A percentile compares a stretch with the other conserved stretches of the same genome.
Evolutionary conservation across 2,797 vertebrate species (phyloP).

Genomic region (Leptatherina wallacei): DNA sequence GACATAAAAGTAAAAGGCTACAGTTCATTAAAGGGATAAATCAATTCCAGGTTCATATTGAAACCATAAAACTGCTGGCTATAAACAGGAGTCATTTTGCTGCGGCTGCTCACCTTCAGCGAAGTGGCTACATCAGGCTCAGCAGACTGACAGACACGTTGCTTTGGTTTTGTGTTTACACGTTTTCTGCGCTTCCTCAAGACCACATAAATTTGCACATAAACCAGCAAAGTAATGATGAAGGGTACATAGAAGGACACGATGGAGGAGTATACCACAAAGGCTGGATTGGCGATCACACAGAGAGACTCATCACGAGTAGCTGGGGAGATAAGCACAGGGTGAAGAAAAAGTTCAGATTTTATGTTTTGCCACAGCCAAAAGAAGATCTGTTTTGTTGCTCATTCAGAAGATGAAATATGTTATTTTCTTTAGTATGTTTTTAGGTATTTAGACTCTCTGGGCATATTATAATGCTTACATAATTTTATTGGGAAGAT

Average conservation of each 20-base stretch:
- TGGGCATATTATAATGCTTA: neutral
- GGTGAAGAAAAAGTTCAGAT: conserved; percentile 14
- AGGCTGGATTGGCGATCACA: conserved; percentile 95
- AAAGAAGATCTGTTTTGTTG: neutral
- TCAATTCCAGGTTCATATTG: conserved; percentile 6
- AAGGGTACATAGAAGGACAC: conserved; percentile 99
- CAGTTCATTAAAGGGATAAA: conserved; percentile 12
- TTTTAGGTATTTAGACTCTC: conserved; percentile 9
- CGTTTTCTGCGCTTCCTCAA: conserved; percentile 93
- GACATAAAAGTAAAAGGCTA: conserved; percentile 1
- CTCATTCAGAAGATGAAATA: conserved; percentile 1
- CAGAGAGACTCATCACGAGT: conserved; percentile 89
- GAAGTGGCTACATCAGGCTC: conserved; percentile 78
- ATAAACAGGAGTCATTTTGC: conserved; percentile 2
- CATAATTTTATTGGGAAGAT: neutral
- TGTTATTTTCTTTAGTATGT: neutral
- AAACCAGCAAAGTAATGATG: conserved; percentile 97
- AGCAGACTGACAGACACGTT: conserved; percentile 79
- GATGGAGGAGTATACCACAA: conserved; percentile 98
- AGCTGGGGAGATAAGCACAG: conserved; percentile 82
- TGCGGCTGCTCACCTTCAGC: conserved; percentile 86
- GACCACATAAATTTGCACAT: conserved; percentile 98
- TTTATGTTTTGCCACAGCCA: neutral
- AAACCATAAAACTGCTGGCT: conserved; percentile 12
- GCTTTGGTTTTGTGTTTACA: conserved; percentile 96